A percentile compares a stretch with the other conserved stretches of the same genome.
These are phyloP conservation scores for Silurus glanis DNA, from an alignment of 2,113 vertebrate species.

Conservation along the genomic window DNA sequence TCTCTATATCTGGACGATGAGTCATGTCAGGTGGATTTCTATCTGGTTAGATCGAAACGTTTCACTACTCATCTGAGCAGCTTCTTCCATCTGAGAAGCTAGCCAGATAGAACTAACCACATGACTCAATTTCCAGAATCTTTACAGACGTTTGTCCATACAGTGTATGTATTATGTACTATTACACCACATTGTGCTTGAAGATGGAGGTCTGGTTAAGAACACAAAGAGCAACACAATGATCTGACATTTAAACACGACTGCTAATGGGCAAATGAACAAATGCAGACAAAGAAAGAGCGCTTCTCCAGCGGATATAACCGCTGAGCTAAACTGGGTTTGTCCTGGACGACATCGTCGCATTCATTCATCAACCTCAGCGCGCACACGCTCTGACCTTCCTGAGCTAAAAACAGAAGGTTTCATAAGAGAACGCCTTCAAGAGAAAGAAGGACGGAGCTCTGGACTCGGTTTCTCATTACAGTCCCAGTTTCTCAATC, in stretches of 20 bases:
- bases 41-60: too few relatives aligned
- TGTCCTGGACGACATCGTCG: conserved; percentile 23
- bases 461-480: not conserved
- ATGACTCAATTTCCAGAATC: too few relatives aligned
- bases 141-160: too few relatives aligned
- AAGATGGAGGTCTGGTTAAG: not conserved
- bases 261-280: not conserved
- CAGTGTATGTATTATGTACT: too few relatives aligned
- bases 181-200: not conserved
- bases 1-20: too few relatives aligned
- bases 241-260: not conserved
- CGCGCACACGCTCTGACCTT: conserved; percentile 22
- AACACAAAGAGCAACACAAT: not conserved
- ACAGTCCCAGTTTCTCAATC: not conserved
- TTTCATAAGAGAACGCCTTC: not conserved
- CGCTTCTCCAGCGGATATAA: conserved; percentile 13
- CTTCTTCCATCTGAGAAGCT: too few relatives aligned
- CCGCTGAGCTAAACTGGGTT: conserved; percentile 37
- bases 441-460: conserved; percentile 16
- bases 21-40: too few relatives aligned
- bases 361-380: conserved; percentile 39
- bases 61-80: too few relatives aligned
- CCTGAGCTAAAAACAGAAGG: conserved; percentile 28
- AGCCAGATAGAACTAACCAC: too few relatives aligned
- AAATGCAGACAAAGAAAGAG: conserved; percentile 8